Conservation (phyloP, 2,888 invertebrate species). For the Drosophila nigritarsus region DNA sequence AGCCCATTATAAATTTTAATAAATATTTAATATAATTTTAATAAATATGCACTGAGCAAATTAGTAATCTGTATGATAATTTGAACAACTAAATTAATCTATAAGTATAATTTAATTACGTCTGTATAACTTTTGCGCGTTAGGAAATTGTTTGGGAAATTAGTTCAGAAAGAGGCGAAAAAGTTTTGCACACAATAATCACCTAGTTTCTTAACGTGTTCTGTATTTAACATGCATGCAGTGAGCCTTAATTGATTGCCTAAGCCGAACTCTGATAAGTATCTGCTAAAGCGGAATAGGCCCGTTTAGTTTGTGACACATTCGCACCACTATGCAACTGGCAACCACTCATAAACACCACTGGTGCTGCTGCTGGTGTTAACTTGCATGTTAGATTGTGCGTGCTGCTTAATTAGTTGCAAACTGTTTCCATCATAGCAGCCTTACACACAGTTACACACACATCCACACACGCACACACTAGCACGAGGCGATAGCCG, state of each 20-base stretch:
- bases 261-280: constrained; percentile 43
- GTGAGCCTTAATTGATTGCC: constrained; percentile 49
- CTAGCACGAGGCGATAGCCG: background rate
- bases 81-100: background rate
- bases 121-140: background rate
- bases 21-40: background rate
- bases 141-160: constrained; percentile 34
- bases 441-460: constrained; percentile 14
- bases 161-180: constrained; percentile 9
- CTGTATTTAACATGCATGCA: background rate
- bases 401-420: constrained; percentile 80
- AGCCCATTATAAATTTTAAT: background rate
- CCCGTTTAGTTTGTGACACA: background rate
- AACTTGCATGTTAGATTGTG: constrained; percentile 81
- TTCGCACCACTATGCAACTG: constrained; percentile 48
- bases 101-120: constrained; percentile 8
- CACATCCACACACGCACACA: background rate
- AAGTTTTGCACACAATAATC: constrained; percentile 31
- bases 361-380: constrained; percentile 56
- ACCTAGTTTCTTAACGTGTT: constrained; percentile 8
- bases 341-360: background rate
- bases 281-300: background rate
- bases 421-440: constrained; percentile 76
- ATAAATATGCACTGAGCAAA: background rate
- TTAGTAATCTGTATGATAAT: background rate